Evolutionary conservation across 2,888 invertebrate species (phyloP).

Genomic region (Ectobius pallidus): DNA sequence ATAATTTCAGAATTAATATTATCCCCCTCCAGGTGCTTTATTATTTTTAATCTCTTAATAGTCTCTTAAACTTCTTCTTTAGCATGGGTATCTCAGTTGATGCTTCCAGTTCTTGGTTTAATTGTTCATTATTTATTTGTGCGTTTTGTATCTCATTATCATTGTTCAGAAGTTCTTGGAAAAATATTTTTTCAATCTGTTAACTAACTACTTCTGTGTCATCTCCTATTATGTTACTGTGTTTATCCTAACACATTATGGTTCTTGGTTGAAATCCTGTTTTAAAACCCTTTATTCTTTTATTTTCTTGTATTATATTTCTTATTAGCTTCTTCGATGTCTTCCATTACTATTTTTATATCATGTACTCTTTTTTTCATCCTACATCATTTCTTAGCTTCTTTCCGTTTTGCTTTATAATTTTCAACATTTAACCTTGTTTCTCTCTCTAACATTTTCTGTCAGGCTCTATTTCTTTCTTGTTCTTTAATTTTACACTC

Average conservation of each 20-base stretch:
- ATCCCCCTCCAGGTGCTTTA: conserved; percentile 13
- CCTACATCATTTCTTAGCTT: not conserved
- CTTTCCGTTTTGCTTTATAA: not conserved
- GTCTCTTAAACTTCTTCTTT: not conserved
- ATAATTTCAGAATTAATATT: not conserved
- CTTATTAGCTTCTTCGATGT: not conserved
- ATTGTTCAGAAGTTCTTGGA: not conserved
- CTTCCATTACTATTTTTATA: not conserved
- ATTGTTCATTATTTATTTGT: not conserved
- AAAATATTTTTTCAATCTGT: no score
- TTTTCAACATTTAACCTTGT: not conserved
- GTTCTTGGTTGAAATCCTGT: not conserved
- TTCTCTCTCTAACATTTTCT: not conserved
- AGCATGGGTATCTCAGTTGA: not conserved
- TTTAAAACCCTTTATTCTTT: not conserved
- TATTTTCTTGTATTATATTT: not conserved
- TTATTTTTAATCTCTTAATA: conserved; percentile 6
- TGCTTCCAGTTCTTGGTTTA: not conserved
- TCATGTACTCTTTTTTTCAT: not conserved
- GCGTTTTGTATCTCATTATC: not conserved
- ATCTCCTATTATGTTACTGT: not conserved
- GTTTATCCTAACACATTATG: not conserved
- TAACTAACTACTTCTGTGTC: not conserved
- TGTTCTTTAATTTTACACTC: not conserved
- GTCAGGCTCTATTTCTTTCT: not conserved